Evolutionary conservation across 2,797 vertebrate genomes (phyloP), one percentile per base, ranked within the genome.

Genomic region (Taeniopygia guttata): DNA sequence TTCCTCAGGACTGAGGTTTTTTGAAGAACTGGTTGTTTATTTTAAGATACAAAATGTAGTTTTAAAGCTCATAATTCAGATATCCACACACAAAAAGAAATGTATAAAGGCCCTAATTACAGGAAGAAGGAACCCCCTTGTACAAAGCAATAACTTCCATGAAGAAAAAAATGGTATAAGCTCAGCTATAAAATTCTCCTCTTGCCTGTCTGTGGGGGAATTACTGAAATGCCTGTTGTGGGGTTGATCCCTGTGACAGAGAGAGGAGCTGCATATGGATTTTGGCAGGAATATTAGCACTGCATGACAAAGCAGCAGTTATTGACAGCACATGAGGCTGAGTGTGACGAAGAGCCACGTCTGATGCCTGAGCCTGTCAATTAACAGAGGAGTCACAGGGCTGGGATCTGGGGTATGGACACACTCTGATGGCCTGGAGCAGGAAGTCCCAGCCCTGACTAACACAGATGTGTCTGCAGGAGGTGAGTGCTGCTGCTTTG

Each of bases 391-490:
- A 81, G 76, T 84, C 73, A 46, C 84, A 76, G 4, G 1, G 9
- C 80, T 60, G 0, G 2, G 54, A 34, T 55, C 60, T 21, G 58
- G 68, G 45, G 73, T 1, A 26, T 1, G 4, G 73, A 59, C 55
- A 86, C 27, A 7, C 55, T 77, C 22, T 34, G 7, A 70, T 58
- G 66, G 43, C 48, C 58, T 27, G 23, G 51, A 75, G 87, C 62
- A 62, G 10, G 54, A 51, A 64, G 43, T 76, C 82, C 52, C 7
- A 75, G 85, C 62, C 27, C 40, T 91, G 87, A 92, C 87, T 93
- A 72, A 94, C n/a, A 9, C 0, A 0, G 40, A 38, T 3, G 5
- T 76, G 78, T 4, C 3, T 56, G 2, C 1, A 18, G 43, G 75
- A 73, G 60, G 75, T 45, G 78, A 90, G 26, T 52, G 45, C 30